These are phyloP conservation scores for Hartigia nigra DNA, from an alignment of 2,888 invertebrate species.

Conservation along the genomic window DNA sequence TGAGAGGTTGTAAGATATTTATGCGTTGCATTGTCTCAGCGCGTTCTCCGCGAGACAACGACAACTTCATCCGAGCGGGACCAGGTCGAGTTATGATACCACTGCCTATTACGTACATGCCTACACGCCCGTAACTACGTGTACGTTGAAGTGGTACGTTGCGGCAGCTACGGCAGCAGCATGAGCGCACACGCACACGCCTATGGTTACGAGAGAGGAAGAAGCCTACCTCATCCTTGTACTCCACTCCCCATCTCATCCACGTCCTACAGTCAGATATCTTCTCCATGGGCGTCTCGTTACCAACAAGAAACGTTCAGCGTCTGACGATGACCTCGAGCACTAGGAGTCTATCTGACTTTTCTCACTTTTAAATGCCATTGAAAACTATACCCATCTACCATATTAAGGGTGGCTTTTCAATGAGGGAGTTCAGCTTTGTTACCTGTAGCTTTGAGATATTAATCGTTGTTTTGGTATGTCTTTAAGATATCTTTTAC, in stretches of 20 bases:
- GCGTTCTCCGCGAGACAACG: slow-evolving; percentile 52
- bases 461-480: not conserved
- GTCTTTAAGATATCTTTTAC: not conserved
- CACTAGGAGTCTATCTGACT: not conserved
- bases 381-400: not conserved
- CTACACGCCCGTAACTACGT: not conserved
- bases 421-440: not conserved
- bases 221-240: not conserved
- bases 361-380: not conserved
- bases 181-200: not conserved
- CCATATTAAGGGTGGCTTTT: not conserved
- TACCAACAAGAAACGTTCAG: slow-evolving; percentile 10
- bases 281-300: slow-evolving; percentile 22
- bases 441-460: too few species aligned
- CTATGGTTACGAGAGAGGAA: not conserved
- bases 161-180: not conserved
- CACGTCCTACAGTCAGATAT: not conserved
- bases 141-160: not conserved
- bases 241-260: not conserved
- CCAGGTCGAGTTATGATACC: slow-evolving; percentile 21
- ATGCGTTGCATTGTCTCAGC: slow-evolving; percentile 63
- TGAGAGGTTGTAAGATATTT: slow-evolving; percentile 62
- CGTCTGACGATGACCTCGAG: not conserved
- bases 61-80: slow-evolving; percentile 63
- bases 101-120: slow-evolving; percentile 6